phyloP scores from a whole-genome alignment of 1,140 invertebrate species.

The Eciton burchellii region DNA sequence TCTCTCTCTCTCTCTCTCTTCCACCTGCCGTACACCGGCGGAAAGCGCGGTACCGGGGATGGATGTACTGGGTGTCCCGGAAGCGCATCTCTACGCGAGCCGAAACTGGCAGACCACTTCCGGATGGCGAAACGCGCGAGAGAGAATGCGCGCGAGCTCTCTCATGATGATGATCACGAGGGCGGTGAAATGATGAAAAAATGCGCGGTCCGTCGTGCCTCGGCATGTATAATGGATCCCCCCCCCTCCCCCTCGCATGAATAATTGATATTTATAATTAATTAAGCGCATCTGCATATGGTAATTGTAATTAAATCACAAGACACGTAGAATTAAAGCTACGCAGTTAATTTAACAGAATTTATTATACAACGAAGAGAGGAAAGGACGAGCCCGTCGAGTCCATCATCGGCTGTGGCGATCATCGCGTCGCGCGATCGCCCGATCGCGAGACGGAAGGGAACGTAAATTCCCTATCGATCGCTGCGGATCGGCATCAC shows the following conservation, averaged over 20 bases:
- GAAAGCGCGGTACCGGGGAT: slow-evolving; percentile 56
- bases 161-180: slow-evolving; percentile 32
- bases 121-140: neutral
- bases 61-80: slow-evolving; percentile 74
- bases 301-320: slow-evolving; percentile 33
- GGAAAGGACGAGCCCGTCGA: neutral
- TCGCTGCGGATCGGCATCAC: slow-evolving; percentile 52
- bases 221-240: slow-evolving; percentile 4
- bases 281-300: slow-evolving; percentile 27
- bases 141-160: no score
- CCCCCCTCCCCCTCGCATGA: no score
- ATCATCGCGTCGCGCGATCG: slow-evolving; percentile 16
- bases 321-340: neutral
- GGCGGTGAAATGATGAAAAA: neutral
- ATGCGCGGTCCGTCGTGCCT: neutral
- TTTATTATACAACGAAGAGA: slow-evolving; percentile 8
- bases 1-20: no score
- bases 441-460: neutral
- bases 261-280: slow-evolving; percentile 50
- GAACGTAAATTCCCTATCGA: slow-evolving; percentile 49
- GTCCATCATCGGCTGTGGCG: slow-evolving; percentile 32
- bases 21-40: slow-evolving; percentile 77
- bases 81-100: slow-evolving; percentile 70
- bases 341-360: slow-evolving; percentile 36
- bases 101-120: slow-evolving; percentile 48